Evolutionary conservation across 2,113 vertebrate genomes (phyloP).

Genomic region (mouse (Mus musculus)): DNA sequence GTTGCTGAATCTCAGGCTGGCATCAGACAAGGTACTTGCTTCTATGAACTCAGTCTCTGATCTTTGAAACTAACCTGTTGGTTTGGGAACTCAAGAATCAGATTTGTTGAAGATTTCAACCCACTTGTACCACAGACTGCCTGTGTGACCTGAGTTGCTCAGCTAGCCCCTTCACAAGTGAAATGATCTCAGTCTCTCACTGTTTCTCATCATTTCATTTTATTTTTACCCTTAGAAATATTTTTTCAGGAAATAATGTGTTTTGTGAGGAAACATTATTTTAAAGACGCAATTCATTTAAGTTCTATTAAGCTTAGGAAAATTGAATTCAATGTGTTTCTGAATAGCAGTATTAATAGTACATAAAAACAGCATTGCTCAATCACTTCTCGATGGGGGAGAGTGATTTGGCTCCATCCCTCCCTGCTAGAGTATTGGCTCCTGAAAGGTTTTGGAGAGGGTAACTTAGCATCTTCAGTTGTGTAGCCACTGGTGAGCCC

Average conservation of each 20-base stretch:
- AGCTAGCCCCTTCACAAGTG: neutral
- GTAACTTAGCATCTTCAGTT: neutral
- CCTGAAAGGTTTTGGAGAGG: neutral
- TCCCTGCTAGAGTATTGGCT: neutral
- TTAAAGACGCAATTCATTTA: constrained; percentile 20
- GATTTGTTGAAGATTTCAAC: neutral
- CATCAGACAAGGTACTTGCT: neutral
- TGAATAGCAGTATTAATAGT: constrained; percentile 13
- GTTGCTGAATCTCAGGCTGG: constrained; percentile 6
- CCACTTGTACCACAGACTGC: neutral
- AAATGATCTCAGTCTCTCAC: neutral
- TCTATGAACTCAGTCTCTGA: constrained; percentile 19
- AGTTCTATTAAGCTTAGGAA: constrained; percentile 57
- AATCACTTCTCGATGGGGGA: neutral
- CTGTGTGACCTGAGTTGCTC: constrained; percentile 3
- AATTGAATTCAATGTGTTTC: constrained; percentile 19
- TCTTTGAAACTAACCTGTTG: constrained; percentile 44
- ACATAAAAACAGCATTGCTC: constrained; percentile 35
- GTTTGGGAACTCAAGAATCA: neutral
- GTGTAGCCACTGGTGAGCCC: no score
- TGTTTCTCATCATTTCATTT: constrained; percentile 39
- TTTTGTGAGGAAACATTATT: constrained; percentile 8
- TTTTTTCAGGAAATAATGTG: constrained; percentile 44
- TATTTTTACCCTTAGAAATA: constrained; percentile 26
- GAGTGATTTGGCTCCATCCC: no score